Evolutionary conservation across 2,113 vertebrate species (phyloP).

Genomic region (Dasyurus viverrinus): DNA sequence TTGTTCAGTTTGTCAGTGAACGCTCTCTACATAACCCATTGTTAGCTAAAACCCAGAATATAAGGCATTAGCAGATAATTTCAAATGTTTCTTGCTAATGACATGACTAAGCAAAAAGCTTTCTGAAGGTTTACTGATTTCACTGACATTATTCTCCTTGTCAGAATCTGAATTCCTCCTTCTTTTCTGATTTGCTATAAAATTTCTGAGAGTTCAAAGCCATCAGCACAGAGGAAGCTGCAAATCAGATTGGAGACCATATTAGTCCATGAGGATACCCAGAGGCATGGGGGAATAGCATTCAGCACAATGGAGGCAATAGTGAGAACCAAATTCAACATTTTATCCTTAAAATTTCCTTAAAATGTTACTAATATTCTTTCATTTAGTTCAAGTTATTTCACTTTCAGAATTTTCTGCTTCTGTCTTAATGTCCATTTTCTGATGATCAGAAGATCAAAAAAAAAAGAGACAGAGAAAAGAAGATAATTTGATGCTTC

Average conservation of each 20-base stretch:
- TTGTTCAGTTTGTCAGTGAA: neutral
- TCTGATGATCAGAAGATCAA: neutral
- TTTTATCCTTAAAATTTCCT: slow-evolving; percentile 83
- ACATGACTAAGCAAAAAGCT: neutral
- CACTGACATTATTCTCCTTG: neutral
- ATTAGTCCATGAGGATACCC: slow-evolving; percentile 90
- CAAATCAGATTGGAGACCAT: slow-evolving; percentile 83
- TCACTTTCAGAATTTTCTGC: neutral
- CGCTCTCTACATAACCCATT: neutral
- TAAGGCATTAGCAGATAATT: neutral
- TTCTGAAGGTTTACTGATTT: neutral
- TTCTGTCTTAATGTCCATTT: neutral
- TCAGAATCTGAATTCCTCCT: neutral
- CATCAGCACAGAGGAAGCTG: neutral
- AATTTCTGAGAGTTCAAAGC: neutral
- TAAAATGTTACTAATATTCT: neutral
- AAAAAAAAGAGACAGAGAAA: neutral
- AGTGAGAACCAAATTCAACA: slow-evolving; percentile 91
- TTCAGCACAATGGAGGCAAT: slow-evolving; percentile 91
- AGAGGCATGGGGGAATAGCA: slow-evolving; percentile 83
- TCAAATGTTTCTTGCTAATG: neutral
- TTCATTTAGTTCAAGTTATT: neutral
- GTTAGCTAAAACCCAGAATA: neutral
- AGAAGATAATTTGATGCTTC: neutral
- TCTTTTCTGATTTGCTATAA: neutral